A percentile compares a stretch with the other conserved stretches of the same genome.
Conservation (phyloP, 2,113 vertebrate genomes). For the Gasterosteus aculeatus region DNA sequence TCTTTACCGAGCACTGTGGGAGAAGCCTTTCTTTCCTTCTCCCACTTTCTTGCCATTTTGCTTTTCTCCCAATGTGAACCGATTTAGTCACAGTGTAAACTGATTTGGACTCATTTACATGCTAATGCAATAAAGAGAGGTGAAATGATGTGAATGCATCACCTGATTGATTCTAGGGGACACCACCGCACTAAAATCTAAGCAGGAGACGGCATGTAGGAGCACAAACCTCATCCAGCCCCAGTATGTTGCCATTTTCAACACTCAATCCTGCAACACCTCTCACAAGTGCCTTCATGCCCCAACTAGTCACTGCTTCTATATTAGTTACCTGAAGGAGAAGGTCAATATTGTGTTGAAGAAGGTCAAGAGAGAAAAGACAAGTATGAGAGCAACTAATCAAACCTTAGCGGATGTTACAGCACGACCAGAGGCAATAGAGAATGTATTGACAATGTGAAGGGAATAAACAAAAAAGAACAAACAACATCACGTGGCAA, state of each 20-base stretch:
- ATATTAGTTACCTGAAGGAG: constrained; percentile 36
- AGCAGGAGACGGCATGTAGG: background rate
- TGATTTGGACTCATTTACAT: constrained; percentile 71
- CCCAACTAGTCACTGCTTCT: constrained; percentile 13
- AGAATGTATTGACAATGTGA: background rate
- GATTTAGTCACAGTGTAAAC: constrained; percentile 64
- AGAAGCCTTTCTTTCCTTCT: constrained; percentile 45
- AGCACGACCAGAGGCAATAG: background rate
- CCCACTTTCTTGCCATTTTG: constrained; percentile 47
- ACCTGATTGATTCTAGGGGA: constrained; percentile 48
- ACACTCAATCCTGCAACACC: constrained; percentile 18
- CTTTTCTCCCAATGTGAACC: constrained; percentile 62
- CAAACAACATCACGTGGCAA: background rate
- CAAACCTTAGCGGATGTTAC: constrained; percentile 1
- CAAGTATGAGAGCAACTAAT: constrained; percentile 5
- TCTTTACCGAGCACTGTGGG: constrained; percentile 59
- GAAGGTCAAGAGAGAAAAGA: constrained; percentile 27
- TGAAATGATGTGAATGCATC: constrained; percentile 41
- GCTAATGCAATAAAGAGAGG: constrained; percentile 51
- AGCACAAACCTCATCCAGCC: background rate
- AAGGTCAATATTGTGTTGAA: constrained; percentile 26
- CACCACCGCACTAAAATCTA: background rate
- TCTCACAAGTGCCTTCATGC: constrained; percentile 34
- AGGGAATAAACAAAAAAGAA: background rate
- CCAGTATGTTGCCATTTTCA: constrained; percentile 6